Evolutionary conservation across 2,797 vertebrate species (phyloP).

Genomic region (Anguilla marmorata): DNA sequence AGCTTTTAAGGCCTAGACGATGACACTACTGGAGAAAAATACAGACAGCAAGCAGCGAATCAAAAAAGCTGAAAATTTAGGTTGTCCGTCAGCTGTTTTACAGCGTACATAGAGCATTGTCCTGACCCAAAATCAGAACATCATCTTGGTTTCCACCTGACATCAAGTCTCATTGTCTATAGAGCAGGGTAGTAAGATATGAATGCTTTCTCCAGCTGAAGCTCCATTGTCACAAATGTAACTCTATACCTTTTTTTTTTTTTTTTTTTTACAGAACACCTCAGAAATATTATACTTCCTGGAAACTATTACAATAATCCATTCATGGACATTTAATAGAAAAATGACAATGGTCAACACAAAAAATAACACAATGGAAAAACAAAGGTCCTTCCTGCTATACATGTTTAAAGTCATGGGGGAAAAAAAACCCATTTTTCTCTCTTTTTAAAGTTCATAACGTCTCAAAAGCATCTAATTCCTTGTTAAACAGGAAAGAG

Average conservation of each 20-base stretch:
- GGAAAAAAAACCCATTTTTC: neutral
- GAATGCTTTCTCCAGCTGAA: neutral
- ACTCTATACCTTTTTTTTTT: neutral
- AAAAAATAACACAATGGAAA: neutral
- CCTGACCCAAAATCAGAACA: slow-evolving; percentile 30
- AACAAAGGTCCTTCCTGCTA: neutral
- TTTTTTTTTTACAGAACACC: slow-evolving; percentile 7
- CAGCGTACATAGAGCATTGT: neutral
- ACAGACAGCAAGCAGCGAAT: neutral
- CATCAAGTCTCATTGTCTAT: slow-evolving; percentile 36
- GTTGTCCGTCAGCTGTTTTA: neutral
- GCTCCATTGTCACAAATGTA: slow-evolving; percentile 24
- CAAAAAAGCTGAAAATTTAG: neutral
- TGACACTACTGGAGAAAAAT: neutral
- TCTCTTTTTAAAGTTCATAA: neutral
- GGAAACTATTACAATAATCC: slow-evolving; percentile 31
- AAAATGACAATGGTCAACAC: slow-evolving; percentile 16
- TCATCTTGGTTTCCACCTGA: neutral
- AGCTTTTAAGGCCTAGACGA: neutral
- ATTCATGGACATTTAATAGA: slow-evolving; percentile 13
- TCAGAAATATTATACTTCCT: slow-evolving; percentile 20
- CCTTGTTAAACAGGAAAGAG: neutral
- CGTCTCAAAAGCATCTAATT: neutral
- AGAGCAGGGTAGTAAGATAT: slow-evolving; percentile 30
- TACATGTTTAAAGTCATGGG: neutral